phyloP scores from a whole-genome alignment of 2,888 invertebrate genomes.

The Sinhomidia bicolor region DNA sequence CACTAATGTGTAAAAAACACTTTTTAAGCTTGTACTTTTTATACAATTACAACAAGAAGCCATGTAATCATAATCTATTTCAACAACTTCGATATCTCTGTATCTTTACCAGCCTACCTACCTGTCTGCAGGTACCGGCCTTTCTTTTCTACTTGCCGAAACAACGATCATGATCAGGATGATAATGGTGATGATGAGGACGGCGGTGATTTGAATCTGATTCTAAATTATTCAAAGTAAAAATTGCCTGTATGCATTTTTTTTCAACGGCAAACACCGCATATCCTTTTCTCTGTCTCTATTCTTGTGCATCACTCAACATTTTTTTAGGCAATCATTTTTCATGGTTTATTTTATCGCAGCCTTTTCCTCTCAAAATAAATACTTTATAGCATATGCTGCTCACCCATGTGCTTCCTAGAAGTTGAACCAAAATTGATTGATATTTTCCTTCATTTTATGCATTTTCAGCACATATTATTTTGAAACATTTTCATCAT shows the following conservation, averaged over 20 bases:
- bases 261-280: not conserved
- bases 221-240: conserved; percentile 41
- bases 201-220: conserved; percentile 40
- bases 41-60: conserved; percentile 53
- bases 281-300: not conserved
- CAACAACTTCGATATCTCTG: conserved; percentile 34
- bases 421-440: not conserved
- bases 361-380: not conserved
- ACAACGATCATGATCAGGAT: conserved; percentile 28
- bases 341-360: not conserved
- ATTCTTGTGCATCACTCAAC: not conserved
- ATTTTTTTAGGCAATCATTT: not conserved
- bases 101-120: conserved; percentile 20
- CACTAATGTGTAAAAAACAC: conserved; percentile 41
- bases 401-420: not conserved
- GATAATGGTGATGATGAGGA: conserved; percentile 15
- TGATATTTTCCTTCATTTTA: not conserved
- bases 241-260: conserved; percentile 10
- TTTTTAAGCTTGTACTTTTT: conserved; percentile 32
- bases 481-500: not conserved
- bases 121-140: conserved; percentile 28
- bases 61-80: conserved; percentile 55
- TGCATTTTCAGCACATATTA: not conserved
- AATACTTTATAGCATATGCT: not conserved
- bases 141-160: conserved; percentile 30